Base-by-base conservation (phyloP, 2,113 vertebrate genomes). In the Ciconia maguari region DNA sequence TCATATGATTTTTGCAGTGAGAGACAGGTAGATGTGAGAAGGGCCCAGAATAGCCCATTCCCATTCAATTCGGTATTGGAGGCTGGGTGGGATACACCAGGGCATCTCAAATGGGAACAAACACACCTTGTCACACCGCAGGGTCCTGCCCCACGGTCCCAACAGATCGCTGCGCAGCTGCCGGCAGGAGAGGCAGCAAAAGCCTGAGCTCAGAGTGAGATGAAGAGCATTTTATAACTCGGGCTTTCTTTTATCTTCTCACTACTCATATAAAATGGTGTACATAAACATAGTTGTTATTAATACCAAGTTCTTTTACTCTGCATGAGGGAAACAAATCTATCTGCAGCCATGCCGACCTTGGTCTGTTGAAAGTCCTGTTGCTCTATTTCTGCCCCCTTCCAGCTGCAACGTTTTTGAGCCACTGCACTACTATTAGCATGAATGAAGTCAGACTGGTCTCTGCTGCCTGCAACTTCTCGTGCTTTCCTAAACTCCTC, bases 31-130 rank as follows among this genome's bases (percentile, higher is more conserved):
- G 69, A 58, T 76, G 51, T 41, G 77, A 46, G 55, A 65, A 32
- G 14, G 27, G 25, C 8, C 32, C 21, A 41, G 36, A 87, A 60
- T 1, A 85, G 49, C 44, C 17, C 65, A 36, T 41, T 21, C 3
- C 65, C 20, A 7, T 65, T 64, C 0, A 0, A 21, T 64, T 64
- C 2, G 7, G 25, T 16, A 1, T 2, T 34, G 61, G 34, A 70
- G 61, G 29, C 11, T 42, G 36, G 22, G 6, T 80, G 38, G 48
- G 30, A 29, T 20, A 13, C 7, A 27, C 46, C 11, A 48, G 57
- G 34, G 8, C 22, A 62, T 7, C 52, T 66, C 68, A 49, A 11
- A 54, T 18, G 32, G 72, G 54, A 72, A 29, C 54, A 72, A 69
- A 58, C 15, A 13, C 1, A 3, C 46, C 44, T 55, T 0, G 0